Evolutionary conservation across 2,113 vertebrate species (phyloP), one percentile per base, ranked within the genome.

Genomic region (Neofelis nebulosa): DNA sequence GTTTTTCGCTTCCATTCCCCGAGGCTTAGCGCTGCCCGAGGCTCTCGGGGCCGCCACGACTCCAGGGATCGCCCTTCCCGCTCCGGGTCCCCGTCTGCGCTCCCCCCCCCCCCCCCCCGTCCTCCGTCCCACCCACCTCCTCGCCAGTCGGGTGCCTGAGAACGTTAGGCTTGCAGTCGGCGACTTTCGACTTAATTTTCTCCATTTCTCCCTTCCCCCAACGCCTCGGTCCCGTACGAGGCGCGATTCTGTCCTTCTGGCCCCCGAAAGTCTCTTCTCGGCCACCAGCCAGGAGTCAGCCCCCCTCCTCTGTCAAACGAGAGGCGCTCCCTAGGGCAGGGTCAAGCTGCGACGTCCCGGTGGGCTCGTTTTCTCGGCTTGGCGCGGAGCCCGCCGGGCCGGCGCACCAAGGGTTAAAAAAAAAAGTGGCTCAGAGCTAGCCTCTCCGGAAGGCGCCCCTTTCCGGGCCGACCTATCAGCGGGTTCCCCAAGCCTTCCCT

Each of bases 321-420:
- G 52, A 66, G 83, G 79, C 50, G 41, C 86, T 92, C 71, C 81
- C 74, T 0, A 4, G 89, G 91, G 25, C 84, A 66, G 36, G 68
- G 78, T 50, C 36, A 12, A n/a, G 13, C 12, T 3, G 41, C 45
- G 61, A 41, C 36, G 55, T 33, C 36, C 8, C 2, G 57, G 38
- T n/a, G n/a, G 92, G 66, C 66, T 95, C 80, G 90, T 92, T 95
- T 96, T 80, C 82, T 83, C 55, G n/a, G 66, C 79, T 78, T 19
- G 86, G 69, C 57, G 9, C 45, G 87, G 50, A 82, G 38, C 55
- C 66, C 41, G 29, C 45, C 29, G 50, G 55, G 14, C 82, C 5
- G 89, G 94, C 21, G 52, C 94, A 45, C 7, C 50, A 97, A 96
- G 96, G 69, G 98, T 97, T 98, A 97, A 98, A 97, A 86, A 79